Evolutionary conservation across 2,113 vertebrate genomes (phyloP).

Genomic region (Pontoporia blainvillei): DNA sequence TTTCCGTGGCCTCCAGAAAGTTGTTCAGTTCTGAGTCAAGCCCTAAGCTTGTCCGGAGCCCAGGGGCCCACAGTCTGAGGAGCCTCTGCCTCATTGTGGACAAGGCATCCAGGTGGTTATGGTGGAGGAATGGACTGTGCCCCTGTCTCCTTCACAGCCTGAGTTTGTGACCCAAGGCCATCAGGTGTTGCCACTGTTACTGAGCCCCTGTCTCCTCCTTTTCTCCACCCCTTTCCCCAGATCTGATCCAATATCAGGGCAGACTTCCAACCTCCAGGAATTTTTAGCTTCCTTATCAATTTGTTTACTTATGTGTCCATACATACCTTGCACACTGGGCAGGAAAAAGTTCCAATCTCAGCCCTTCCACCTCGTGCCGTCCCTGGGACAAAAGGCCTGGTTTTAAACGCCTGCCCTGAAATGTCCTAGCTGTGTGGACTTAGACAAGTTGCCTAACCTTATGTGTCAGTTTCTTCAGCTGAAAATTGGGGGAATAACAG

Average conservation of each 20-base stretch:
- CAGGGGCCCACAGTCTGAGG: background rate
- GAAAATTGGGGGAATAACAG: background rate
- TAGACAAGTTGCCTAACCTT: background rate
- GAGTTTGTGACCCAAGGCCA: background rate
- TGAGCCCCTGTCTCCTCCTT: background rate
- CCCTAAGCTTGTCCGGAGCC: background rate
- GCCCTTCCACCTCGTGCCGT: background rate
- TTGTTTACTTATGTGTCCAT: background rate
- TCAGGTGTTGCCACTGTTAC: background rate
- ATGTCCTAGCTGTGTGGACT: background rate
- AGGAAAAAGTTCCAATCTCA: background rate
- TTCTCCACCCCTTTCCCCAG: background rate
- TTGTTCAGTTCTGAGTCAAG: background rate
- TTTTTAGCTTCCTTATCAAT: background rate
- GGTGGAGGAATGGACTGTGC: accelerated
- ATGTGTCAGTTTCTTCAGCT: background rate
- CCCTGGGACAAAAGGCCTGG: background rate
- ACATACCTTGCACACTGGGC: background rate
- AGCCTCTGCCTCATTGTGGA: background rate
- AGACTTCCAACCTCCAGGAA: background rate
- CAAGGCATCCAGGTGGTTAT: accelerated
- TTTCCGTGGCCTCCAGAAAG: background rate
- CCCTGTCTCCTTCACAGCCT: background rate
- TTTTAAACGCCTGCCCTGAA: background rate
- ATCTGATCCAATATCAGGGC: background rate